A percentile compares a stretch with the other conserved stretches of the same genome.
Evolutionary conservation across 2,888 invertebrate genomes (phyloP).

Genomic region (Chromoteleia sp.): DNA sequence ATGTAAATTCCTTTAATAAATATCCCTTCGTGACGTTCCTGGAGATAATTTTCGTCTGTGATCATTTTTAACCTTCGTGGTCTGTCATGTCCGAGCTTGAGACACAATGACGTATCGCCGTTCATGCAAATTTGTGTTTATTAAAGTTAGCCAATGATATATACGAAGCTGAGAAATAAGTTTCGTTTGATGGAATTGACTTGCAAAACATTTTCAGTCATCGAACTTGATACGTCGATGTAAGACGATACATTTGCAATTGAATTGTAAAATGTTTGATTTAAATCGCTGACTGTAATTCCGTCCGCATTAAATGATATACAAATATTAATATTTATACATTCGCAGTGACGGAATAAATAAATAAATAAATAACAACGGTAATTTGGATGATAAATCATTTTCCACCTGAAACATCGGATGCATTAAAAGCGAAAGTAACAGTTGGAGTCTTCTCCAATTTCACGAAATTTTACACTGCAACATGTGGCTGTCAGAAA

Average conservation of each 20-base stretch:
- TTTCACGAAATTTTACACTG: conserved; percentile 62
- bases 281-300: conserved; percentile 9
- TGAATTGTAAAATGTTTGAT: conserved; percentile 38
- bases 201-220: conserved; percentile 26
- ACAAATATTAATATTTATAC: not conserved
- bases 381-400: conserved; percentile 8
- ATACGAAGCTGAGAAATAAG: not conserved
- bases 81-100: conserved; percentile 23
- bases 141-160: conserved; percentile 27
- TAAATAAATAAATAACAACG: not conserved
- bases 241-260: conserved; percentile 39
- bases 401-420: conserved; percentile 12
- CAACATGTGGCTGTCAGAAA: conserved; percentile 38
- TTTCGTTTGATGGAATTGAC: conserved; percentile 24
- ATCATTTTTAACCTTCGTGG: not conserved
- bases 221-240: conserved; percentile 22
- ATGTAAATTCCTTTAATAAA: conserved; percentile 7
- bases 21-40: not conserved
- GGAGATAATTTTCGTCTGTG: not conserved
- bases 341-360: not conserved
- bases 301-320: not conserved
- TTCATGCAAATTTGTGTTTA: conserved; percentile 37
- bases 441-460: conserved; percentile 30
- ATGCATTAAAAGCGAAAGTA: conserved; percentile 46
- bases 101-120: conserved; percentile 4